Evolutionary conservation across 2,888 invertebrate genomes (phyloP), one percentile per base, ranked within the genome.

Genomic region (Leistus spinibarbis): DNA sequence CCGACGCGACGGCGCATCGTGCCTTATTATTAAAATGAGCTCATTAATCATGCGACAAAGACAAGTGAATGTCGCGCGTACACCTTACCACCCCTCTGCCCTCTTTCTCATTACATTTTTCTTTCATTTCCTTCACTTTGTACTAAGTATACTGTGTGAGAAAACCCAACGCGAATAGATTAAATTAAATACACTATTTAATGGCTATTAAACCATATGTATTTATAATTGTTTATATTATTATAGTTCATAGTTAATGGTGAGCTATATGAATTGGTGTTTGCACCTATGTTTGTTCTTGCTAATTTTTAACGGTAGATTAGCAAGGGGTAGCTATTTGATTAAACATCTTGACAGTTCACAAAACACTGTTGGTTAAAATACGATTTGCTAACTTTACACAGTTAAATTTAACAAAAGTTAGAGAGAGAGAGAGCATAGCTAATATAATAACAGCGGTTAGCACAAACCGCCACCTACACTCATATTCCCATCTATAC

Each of bases 11-110:
- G 56, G 5, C 56, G 19, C 13, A n/a, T 57, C 54, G 63, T 82
- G 84, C 82, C 85, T 85, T 86, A 86, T 86, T 86, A 86, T 86
- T 86, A 86, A 86, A 86, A 86, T 86, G 84, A 85, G 85, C 84
- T 82, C 84, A 86, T 86, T 86, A 86, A 86, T 86, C 86, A 86
- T 83, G 78, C 56, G 76, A 72, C 80, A 82, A 84, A 84, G 85
- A 85, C 84, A 84, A 84, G 82, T 82, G 84, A 82, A 83, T 82
- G 81, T 80, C 77, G 76, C 79, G 77, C 16, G 68, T 54, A 76
- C 40, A 81, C 82, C 81, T 81, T 81, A 79, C 79, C 80, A 78
- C 78, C 79, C 78, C 74, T 79, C 78, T 78, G 76, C 79, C 60
- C 60, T 19, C 56, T 19, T 16, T 17, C 60, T 10, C 60, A 19